phyloP scores from a whole-genome alignment of 2,797 vertebrate species.

The Dromococcyx pavoninus region DNA sequence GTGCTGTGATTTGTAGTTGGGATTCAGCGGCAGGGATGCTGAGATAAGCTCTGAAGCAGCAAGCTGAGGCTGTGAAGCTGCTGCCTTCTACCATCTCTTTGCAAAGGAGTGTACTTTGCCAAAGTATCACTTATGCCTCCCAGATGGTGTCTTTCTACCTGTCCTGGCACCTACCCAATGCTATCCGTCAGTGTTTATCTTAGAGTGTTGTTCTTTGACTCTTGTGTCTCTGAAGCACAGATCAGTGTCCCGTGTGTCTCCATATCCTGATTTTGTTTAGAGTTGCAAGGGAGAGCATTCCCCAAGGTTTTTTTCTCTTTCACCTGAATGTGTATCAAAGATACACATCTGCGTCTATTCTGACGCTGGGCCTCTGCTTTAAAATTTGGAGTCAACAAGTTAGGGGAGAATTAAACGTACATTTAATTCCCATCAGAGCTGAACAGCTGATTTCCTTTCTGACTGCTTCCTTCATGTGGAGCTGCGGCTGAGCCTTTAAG shows the following conservation, averaged over 20 bases:
- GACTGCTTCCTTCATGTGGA: not conserved
- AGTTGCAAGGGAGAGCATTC: not conserved
- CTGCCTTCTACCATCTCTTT: not conserved
- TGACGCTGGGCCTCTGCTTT: not conserved
- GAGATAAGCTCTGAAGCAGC: not conserved
- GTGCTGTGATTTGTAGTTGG: not conserved
- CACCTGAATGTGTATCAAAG: rapidly evolving
- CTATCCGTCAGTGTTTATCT: not conserved
- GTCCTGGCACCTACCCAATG: not conserved
- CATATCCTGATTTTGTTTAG: not conserved
- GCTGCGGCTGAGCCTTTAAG: constrained; percentile 46
- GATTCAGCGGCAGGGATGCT: not conserved
- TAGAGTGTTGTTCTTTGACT: not conserved
- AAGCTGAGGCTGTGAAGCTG: not conserved
- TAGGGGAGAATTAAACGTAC: constrained; percentile 15
- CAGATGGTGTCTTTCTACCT: constrained; percentile 4
- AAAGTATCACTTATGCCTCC: not conserved
- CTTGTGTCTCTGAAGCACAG: not conserved
- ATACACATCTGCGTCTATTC: not conserved
- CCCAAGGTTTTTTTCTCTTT: not conserved
- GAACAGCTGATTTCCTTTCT: not conserved
- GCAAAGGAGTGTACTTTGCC: not conserved
- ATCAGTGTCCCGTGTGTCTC: not conserved
- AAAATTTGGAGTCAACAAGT: not conserved
- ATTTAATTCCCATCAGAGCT: not conserved